Percentiles rank a stretch among this genome's conserved stretches.
phyloP scores from a whole-genome alignment of 2,888 invertebrate species.

The Cerastoderma edule region DNA sequence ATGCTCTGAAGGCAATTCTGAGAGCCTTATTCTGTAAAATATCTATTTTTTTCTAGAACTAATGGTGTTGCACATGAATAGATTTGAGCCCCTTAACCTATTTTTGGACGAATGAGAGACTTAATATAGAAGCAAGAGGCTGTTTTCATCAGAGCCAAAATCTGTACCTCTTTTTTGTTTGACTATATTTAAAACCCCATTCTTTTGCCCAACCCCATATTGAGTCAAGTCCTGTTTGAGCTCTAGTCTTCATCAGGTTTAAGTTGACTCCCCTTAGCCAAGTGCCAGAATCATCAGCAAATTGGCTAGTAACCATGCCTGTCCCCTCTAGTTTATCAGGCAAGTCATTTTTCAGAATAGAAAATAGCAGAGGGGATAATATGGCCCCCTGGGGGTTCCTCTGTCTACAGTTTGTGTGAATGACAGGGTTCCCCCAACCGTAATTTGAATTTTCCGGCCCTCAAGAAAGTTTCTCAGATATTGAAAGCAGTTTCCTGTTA shows the following conservation, averaged over 20 bases:
- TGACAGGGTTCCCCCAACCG: background rate
- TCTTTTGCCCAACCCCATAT: conserved; percentile 31
- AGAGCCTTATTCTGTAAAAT: conserved; percentile 5
- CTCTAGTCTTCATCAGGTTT: conserved; percentile 2
- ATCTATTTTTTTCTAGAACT: background rate
- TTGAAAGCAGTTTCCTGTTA: conserved; percentile 23
- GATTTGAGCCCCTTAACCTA: conserved; percentile 12
- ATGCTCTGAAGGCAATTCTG: conserved; percentile 5
- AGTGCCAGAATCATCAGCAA: conserved; percentile 31
- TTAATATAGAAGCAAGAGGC: conserved; percentile 1
- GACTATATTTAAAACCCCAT: conserved; percentile 26
- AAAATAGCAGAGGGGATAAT: conserved; percentile 22
- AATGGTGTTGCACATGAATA: conserved; percentile 4
- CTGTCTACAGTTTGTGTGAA: background rate
- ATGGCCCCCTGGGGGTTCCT: conserved; percentile 15
- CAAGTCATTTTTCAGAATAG: conserved; percentile 21
- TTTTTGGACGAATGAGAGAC: conserved; percentile 7
- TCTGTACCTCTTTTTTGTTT: conserved; percentile 18
- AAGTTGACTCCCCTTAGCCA: conserved; percentile 24
- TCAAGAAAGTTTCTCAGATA: conserved; percentile 20
- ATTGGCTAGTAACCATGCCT: conserved; percentile 27
- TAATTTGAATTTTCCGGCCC: conserved; percentile 11
- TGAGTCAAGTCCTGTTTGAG: conserved; percentile 18
- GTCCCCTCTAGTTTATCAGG: too few species aligned
- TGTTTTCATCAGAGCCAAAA: conserved; percentile 3